Percentiles rank a stretch among this genome's conserved stretches.
Evolutionary conservation across 1,140 invertebrate genomes (phyloP).

Genomic region (Riptortus pedestris): DNA sequence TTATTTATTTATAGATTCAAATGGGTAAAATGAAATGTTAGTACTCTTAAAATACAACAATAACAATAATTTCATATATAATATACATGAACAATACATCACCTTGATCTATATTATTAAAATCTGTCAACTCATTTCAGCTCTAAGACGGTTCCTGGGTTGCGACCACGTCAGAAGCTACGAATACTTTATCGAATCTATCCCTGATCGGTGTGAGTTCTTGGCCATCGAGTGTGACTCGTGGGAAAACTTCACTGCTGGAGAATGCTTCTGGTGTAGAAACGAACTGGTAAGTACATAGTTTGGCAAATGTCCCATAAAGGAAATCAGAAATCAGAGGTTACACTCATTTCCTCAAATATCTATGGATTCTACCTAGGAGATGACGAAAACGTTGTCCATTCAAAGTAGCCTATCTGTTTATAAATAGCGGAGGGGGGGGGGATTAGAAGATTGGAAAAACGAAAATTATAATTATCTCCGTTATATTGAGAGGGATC

Average conservation of each 20-base stretch:
- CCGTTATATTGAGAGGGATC: no score
- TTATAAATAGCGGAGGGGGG: neutral
- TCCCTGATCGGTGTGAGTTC: constrained; percentile 63
- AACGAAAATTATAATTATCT: neutral
- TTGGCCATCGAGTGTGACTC: constrained; percentile 62
- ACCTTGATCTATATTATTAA: no score
- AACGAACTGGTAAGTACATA: constrained; percentile 27
- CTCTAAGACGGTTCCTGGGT: constrained; percentile 61
- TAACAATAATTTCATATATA: no score
- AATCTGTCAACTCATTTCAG: no score
- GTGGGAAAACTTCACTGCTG: constrained; percentile 62
- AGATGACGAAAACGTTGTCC: no score
- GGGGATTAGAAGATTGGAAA: neutral
- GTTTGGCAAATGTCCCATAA: no score
- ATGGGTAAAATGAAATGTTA: no score
- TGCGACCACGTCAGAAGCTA: constrained; percentile 79
- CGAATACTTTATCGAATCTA: constrained; percentile 76
- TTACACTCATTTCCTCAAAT: neutral
- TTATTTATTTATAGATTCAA: no score
- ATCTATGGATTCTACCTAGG: neutral
- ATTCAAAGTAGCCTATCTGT: neutral
- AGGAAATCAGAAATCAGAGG: neutral
- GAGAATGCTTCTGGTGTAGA: constrained; percentile 62
- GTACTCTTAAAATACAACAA: no score
- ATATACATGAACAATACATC: no score